Percentiles rank a stretch among this genome's conserved stretches.
Evolutionary conservation across 2,113 vertebrate genomes (phyloP).

Genomic region (Alexandromys fortis): DNA sequence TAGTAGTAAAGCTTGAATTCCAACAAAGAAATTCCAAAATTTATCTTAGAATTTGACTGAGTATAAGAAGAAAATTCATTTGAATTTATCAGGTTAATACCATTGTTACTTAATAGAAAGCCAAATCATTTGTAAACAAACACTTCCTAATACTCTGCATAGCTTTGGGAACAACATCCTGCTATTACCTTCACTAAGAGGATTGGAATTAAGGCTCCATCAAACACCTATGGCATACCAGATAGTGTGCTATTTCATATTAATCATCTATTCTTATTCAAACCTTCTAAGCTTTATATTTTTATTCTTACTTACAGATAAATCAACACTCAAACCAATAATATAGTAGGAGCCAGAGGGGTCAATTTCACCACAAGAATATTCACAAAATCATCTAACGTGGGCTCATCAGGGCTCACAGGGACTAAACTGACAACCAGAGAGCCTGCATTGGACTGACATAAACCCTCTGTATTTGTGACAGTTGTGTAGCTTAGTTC

Average conservation of each 20-base stretch:
- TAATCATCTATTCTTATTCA: conserved; percentile 10
- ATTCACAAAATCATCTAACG: too few species aligned
- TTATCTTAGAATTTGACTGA: neutral
- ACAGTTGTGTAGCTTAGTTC: too few species aligned
- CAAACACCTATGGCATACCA: neutral
- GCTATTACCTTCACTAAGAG: neutral
- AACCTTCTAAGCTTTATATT: neutral
- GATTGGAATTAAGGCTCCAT: neutral
- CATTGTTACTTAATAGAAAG: neutral
- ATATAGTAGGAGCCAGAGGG: too few species aligned
- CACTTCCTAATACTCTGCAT: neutral
- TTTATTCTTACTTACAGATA: neutral
- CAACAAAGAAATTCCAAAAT: neutral
- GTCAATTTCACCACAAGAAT: too few species aligned
- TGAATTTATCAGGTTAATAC: neutral
- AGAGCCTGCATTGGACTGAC: too few species aligned
- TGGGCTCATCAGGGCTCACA: too few species aligned
- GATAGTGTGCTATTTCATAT: neutral
- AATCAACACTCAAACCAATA: neutral
- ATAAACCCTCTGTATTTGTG: too few species aligned
- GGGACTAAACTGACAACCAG: too few species aligned
- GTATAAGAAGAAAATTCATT: conserved; percentile 7
- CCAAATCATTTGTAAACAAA: neutral
- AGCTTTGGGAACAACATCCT: neutral
- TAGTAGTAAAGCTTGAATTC: neutral